Evolutionary conservation across 2,888 invertebrate species (phyloP).

Genomic region (Cheilosia impressa): DNA sequence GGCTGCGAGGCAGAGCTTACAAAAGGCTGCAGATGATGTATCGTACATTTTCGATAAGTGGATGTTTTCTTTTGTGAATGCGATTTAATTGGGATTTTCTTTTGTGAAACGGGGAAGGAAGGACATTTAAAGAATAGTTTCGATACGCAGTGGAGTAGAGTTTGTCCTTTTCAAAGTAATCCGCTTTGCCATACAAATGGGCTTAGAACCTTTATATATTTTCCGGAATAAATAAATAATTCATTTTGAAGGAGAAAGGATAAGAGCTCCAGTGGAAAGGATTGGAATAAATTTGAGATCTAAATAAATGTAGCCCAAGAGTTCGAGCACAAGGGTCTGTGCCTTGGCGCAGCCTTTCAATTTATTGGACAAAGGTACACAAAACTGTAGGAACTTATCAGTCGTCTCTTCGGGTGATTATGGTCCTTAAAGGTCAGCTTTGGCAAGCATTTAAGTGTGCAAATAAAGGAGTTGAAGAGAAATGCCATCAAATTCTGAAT

Average conservation of each 20-base stretch:
- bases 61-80: constrained; percentile 19
- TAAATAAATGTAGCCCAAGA: constrained; percentile 3
- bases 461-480: too few species aligned
- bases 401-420: too few species aligned
- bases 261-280: background rate
- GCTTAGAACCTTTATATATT: constrained; percentile 5
- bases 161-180: background rate
- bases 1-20: too few species aligned
- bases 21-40: constrained; percentile 5
- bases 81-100: constrained; percentile 28
- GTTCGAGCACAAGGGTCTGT: background rate
- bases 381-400: background rate
- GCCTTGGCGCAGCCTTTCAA: background rate
- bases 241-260: background rate
- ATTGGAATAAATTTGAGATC: constrained; percentile 31
- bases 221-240: constrained; percentile 36
- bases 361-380: background rate
- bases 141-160: background rate
- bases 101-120: background rate
- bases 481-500: too few species aligned
- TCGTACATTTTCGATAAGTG: constrained; percentile 18
- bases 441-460: too few species aligned
- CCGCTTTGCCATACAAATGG: constrained; percentile 4
- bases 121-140: constrained; percentile 1
- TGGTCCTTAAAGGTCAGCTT: too few species aligned